phyloP scores from a whole-genome alignment of 2,113 vertebrate genomes.

The Carettochelys insculpta region DNA sequence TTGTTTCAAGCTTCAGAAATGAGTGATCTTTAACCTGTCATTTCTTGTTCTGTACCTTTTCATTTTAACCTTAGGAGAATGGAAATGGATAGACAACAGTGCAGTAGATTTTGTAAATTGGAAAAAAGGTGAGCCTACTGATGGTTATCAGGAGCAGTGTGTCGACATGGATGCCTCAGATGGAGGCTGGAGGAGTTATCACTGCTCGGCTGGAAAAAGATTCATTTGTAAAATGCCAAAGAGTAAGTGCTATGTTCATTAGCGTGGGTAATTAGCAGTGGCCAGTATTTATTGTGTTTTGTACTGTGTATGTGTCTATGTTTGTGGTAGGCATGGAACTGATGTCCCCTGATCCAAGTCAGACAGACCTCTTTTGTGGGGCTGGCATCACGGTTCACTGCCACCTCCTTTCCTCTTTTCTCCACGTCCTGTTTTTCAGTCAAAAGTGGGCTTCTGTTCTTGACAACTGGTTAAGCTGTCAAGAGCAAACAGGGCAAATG shows the following conservation, averaged over 20 bases:
- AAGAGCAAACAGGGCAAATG: too few species aligned
- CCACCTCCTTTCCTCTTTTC: too few species aligned
- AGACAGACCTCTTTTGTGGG: too few species aligned
- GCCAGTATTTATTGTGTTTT: background rate
- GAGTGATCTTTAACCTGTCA: background rate
- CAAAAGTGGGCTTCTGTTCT: too few species aligned
- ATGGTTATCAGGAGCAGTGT: slow-evolving; percentile 72
- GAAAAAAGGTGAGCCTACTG: slow-evolving; percentile 76
- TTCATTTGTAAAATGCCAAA: slow-evolving; percentile 94
- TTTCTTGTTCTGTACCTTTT: background rate
- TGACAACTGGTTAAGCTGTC: too few species aligned
- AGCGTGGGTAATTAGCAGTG: background rate
- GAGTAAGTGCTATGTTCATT: slow-evolving; percentile 76
- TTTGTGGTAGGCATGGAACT: background rate
- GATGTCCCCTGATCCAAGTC: too few species aligned
- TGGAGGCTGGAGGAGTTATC: slow-evolving; percentile 82
- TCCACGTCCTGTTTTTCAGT: too few species aligned
- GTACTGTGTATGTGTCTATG: background rate
- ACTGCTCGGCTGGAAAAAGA: slow-evolving; percentile 79
- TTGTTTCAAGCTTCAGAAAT: accelerated
- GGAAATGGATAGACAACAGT: slow-evolving; percentile 89
- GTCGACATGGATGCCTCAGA: slow-evolving; percentile 78
- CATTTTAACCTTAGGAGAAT: slow-evolving; percentile 68
- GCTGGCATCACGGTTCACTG: too few species aligned
- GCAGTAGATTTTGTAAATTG: slow-evolving; percentile 90